Evolutionary conservation across 2,113 vertebrate genomes (phyloP).

Genomic region (Odocoileus hemionus): DNA sequence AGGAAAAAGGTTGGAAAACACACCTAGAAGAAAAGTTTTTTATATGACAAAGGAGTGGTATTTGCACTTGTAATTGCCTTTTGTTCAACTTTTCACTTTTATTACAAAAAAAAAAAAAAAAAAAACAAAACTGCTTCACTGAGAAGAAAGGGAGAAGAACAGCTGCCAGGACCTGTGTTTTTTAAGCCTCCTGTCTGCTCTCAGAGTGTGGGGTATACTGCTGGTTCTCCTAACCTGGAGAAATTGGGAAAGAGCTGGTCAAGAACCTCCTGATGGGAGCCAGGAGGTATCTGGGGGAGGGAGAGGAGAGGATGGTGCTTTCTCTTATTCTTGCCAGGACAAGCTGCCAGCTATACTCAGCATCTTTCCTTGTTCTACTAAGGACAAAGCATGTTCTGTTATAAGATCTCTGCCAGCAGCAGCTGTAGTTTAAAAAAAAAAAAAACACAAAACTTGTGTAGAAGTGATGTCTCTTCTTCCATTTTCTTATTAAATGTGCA

Average conservation of each 20-base stretch:
- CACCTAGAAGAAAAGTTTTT: not conserved
- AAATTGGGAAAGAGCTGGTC: not conserved
- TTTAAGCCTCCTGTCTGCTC: not conserved
- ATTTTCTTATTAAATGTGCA: slow-evolving; percentile 4
- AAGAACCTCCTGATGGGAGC: not conserved
- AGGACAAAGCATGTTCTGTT: slow-evolving; percentile 47
- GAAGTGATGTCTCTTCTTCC: not conserved
- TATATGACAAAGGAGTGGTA: not conserved
- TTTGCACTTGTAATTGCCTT: not conserved
- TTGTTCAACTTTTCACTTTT: not conserved
- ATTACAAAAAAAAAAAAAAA: not conserved
- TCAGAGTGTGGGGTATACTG: not conserved
- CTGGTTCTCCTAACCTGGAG: not conserved
- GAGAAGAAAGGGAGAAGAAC: not conserved
- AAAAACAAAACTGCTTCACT: not conserved
- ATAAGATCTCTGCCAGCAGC: not conserved
- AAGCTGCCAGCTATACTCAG: not conserved
- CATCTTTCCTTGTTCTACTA: not conserved
- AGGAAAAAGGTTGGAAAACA: not conserved
- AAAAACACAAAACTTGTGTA: not conserved
- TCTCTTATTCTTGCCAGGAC: not conserved
- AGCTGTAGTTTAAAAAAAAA: slow-evolving; percentile 36
- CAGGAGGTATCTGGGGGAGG: not conserved
- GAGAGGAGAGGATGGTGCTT: not conserved
- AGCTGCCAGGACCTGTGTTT: not conserved